Evolutionary conservation across 2,113 vertebrate species (phyloP).

Genomic region (Gymnorhina tibicen): DNA sequence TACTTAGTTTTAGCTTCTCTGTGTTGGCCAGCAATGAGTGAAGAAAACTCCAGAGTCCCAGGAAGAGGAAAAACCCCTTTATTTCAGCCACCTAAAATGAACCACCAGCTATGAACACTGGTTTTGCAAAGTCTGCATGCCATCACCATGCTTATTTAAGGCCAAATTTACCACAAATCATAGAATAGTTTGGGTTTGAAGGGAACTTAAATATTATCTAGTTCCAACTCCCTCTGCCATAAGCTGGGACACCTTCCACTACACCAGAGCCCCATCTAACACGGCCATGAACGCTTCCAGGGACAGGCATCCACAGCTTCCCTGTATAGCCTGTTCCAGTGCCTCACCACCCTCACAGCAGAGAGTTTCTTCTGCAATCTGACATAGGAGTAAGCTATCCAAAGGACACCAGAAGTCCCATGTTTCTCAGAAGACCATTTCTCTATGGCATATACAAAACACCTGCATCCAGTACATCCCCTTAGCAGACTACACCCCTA

Average conservation of each 20-base stretch:
- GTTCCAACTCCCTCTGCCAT: background rate
- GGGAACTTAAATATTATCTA: background rate
- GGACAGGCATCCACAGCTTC: background rate
- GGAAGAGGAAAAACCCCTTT: background rate
- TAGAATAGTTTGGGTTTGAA: background rate
- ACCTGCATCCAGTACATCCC: fast-evolving
- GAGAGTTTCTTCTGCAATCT: background rate
- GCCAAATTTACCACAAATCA: background rate
- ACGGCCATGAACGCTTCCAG: background rate
- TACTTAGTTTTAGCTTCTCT: background rate
- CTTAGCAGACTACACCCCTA: background rate
- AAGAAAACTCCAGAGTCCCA: background rate
- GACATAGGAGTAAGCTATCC: background rate
- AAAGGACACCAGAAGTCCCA: background rate
- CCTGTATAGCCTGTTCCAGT: background rate
- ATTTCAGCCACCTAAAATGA: background rate
- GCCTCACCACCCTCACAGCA: background rate
- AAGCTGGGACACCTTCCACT: background rate
- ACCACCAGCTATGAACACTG: background rate
- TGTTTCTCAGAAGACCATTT: background rate
- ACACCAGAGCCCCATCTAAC: background rate
- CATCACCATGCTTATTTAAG: background rate
- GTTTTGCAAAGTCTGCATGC: background rate
- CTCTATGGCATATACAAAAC: fast-evolving
- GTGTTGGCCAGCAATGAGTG: background rate